Conservation (phyloP, 2,113 vertebrate species). For the Saimiri boliviensis region DNA sequence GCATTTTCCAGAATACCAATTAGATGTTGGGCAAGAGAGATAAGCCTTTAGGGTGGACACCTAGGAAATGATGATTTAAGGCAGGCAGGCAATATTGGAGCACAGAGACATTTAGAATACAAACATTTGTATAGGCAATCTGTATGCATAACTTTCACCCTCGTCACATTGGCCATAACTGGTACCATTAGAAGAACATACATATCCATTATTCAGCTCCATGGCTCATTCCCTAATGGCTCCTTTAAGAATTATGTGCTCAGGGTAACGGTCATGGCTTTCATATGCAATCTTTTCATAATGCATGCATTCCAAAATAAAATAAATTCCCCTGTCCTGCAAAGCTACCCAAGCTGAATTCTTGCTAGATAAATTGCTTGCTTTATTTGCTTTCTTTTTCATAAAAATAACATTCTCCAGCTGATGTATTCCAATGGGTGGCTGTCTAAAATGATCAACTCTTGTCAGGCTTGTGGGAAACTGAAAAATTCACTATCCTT, state of each 20-base stretch:
- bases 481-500: not conserved
- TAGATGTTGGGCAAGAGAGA: not conserved
- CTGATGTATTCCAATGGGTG: not conserved
- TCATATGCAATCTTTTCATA: slow-evolving; percentile 4
- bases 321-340: not conserved
- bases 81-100: not conserved
- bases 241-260: not conserved
- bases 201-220: not conserved
- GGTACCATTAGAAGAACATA: not conserved
- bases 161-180: not conserved
- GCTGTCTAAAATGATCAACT: not conserved
- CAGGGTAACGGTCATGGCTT: not conserved
- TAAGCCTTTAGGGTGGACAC: not conserved
- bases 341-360: not conserved
- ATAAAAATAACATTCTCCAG: not conserved
- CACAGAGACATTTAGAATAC: not conserved
- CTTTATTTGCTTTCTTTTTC: not conserved
- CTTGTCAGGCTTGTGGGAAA: not conserved
- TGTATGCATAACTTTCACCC: not conserved
- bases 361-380: not conserved
- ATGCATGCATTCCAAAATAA: not conserved
- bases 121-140: not conserved
- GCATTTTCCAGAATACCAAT: not conserved
- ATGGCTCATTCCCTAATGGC: not conserved
- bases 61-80: not conserved